Base-by-base conservation (phyloP, 2,888 invertebrate species). In the Aplocera efformata region DNA sequence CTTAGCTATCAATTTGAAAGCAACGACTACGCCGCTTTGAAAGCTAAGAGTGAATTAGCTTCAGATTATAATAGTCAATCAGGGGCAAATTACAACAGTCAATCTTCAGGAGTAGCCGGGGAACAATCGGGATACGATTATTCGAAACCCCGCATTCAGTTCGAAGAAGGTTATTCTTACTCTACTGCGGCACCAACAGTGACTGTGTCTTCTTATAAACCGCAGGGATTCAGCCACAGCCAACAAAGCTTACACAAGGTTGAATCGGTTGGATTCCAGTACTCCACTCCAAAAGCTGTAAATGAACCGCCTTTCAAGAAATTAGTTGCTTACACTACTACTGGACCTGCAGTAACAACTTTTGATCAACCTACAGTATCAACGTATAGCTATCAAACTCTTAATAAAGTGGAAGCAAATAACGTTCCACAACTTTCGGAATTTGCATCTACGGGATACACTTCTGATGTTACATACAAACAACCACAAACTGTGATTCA, bases 321-420 rank as follows among this genome's bases (percentile, higher is more conserved):
- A 58, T 26, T 79, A 1, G 72, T 81, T 10, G 85, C 86, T 22
- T 88, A 88, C 38, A 85, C 86, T 2, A 85, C 86, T 1, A 85
- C 85, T 32, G 83, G 84, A 3, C 67, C 80, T 2, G 52, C 69
- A 13, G 49, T 67, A 1, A 51, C 57, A 31, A 57, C 71, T 7
- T 79, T 72, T 39, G 64, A 56, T 22, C 72, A 74, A 46, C 74
- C 82, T 3, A 67, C 75, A 7, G 58, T 62, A 4, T 53, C 76
- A 10, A 62, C 72, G 2, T 79, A 68, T 44, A 77, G 76, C 45
- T 83, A 84, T 31, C 73, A 81, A 42, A 77, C 75, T 6, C 63
- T 75, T 13, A 77, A 78, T 41, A 76, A 72, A 43, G 67, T 76
- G n/a, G 70, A 75, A 52, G 47, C 58, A 10, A 50, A 49, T 40